Conservation (phyloP, 2,113 vertebrate genomes). For the Rattus rattus region DNA sequence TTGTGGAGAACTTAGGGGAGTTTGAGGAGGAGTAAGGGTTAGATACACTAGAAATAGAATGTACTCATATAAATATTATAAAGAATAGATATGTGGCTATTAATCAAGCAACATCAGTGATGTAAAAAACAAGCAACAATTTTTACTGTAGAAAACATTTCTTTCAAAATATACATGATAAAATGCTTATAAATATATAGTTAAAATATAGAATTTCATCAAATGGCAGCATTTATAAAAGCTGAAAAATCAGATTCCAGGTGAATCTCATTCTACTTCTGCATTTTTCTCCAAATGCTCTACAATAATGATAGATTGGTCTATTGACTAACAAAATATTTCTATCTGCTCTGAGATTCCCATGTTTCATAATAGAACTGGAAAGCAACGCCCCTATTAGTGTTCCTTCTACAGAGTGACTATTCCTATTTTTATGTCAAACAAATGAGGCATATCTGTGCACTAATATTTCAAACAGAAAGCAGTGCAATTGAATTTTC, state of each 20-base stretch:
- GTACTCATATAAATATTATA: not conserved
- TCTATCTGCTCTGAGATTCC: constrained; percentile 39
- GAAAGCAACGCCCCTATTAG: not conserved
- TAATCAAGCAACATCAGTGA: not conserved
- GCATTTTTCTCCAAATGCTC: not conserved
- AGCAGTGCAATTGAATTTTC: constrained; percentile 25
- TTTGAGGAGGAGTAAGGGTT: not conserved
- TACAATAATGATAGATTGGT: constrained; percentile 27
- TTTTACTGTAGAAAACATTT: constrained; percentile 34
- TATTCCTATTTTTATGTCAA: constrained; percentile 13
- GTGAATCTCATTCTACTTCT: constrained; percentile 49
- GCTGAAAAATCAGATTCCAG: not conserved
- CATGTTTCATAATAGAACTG: not conserved
- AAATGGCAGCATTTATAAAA: constrained; percentile 15
- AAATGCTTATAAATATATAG: not conserved
- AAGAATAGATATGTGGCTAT: not conserved
- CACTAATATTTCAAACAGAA: constrained; percentile 26
- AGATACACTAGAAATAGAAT: not conserved
- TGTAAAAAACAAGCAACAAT: not conserved
- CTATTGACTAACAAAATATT: not conserved
- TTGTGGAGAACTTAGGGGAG: not conserved
- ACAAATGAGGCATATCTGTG: not conserved
- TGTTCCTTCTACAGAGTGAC: not conserved
- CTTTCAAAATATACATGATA: not conserved
- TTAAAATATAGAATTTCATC: not conserved